phyloP scores from a whole-genome alignment of 1,140 invertebrate genomes.

The Leptinotarsa lineolata region DNA sequence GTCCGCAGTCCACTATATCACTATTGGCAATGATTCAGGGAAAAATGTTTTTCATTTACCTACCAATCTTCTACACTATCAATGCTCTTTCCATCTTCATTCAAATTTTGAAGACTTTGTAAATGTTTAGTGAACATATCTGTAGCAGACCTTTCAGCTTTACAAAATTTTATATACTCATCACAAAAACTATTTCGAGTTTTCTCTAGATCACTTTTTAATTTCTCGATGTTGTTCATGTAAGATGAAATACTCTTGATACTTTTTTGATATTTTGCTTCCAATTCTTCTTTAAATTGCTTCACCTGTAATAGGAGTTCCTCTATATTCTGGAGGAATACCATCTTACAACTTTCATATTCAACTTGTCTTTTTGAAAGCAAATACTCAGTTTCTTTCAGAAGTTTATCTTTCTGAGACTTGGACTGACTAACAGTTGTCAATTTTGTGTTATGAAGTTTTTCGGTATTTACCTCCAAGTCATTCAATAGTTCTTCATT shows the following conservation, averaged over 20 bases:
- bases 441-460: not conserved
- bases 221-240: not conserved
- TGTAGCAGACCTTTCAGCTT: not conserved
- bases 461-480: not conserved
- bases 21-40: no score
- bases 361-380: not conserved
- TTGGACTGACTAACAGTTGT: not conserved
- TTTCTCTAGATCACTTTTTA: not conserved
- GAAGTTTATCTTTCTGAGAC: not conserved
- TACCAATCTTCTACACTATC: no score
- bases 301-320: not conserved
- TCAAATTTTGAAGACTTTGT: no score
- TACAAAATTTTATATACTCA: not conserved
- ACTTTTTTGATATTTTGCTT: not conserved
- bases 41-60: no score
- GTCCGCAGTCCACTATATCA: no score
- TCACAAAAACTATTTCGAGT: not conserved
- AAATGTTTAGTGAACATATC: not conserved
- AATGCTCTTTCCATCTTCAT: no score
- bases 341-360: not conserved
- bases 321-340: not conserved
- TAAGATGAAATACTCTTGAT: not conserved
- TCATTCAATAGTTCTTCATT: not conserved
- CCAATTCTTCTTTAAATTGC: not conserved
- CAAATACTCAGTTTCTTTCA: not conserved